Percentiles rank a stretch among this genome's conserved stretches.
These are phyloP conservation scores for Melangyna quadrimaculata DNA, from an alignment of 2,888 invertebrate species.

Conservation along the genomic window DNA sequence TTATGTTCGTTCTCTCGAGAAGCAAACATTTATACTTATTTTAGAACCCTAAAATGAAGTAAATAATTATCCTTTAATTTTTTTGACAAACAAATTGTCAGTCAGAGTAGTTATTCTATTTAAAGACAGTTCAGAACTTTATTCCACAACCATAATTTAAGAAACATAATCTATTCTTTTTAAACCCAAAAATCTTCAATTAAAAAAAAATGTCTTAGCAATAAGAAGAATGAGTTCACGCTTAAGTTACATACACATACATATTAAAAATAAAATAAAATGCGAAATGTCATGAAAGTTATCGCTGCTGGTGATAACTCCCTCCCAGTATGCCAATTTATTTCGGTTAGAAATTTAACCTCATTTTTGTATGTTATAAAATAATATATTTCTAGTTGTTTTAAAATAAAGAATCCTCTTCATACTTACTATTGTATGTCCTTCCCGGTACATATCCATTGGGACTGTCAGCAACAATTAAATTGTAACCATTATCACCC, in stretches of 20 bases:
- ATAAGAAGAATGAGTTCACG: slow-evolving; percentile 5
- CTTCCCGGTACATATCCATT: slow-evolving; percentile 92
- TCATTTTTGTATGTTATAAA: not conserved
- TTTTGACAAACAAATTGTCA: no score
- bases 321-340: not conserved
- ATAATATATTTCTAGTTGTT: not conserved
- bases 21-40: no score
- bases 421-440: slow-evolving; percentile 88
- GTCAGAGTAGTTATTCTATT: no score
- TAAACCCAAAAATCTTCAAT: not conserved
- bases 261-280: not conserved
- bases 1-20: no score
- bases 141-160: no score
- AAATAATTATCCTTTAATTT: no score
- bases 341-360: not conserved
- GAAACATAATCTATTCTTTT: not conserved
- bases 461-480: slow-evolving; percentile 89
- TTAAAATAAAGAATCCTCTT: not conserved
- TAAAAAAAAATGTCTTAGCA: not conserved
- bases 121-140: no score
- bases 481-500: slow-evolving; percentile 93
- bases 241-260: no score
- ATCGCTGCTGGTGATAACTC: slow-evolving; percentile 41
- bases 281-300: slow-evolving; percentile 47
- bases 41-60: no score